Base-by-base conservation (phyloP, 1,140 invertebrate genomes). In the Stegodyphus mimosarum region DNA sequence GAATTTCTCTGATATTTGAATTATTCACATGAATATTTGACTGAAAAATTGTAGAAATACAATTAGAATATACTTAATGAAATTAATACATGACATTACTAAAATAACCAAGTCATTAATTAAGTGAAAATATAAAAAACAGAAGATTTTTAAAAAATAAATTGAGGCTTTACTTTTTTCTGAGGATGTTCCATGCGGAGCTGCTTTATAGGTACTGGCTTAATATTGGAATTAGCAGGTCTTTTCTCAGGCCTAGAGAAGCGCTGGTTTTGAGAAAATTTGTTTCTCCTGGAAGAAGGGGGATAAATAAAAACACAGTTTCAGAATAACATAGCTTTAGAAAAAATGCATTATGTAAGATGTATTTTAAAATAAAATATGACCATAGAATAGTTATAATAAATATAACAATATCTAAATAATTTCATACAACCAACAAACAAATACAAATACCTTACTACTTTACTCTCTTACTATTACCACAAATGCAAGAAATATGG, bases 1-100 rank as follows among this genome's bases (percentile, higher is more conserved):
- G 83, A 63, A 86, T 73, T 15, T 86, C 83, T 51, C 70, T 51
- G 13, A 86, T 86, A 10, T 86, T 86, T 9, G 83, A 78, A 49
- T 77, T 84, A 11, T 78, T 77, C 0, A 83, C 64, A 76, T 75
- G 72, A 49, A 50, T 13, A 83, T 83, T 83, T 13, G 17, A 4
- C 81, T 83, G 17, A 75, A 83, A 83, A 72, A 69, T 51, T 52
- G 60, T 11, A 48, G 4, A 18, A 69, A 18, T 18, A 71, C 6
- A 71, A 49, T 60, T 60, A 60, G 15, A 10, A 60, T 60, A 15
- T 15, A 60, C 1, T 5, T 60, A 10, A 60, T 2, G 5, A 60
- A 60, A 10, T 60, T 60, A 60, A 60, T 60, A 10, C 0, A 15
- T 60, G 9, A 60, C 9, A 15, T 60, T 5, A 60, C 55, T 15